These are phyloP conservation scores for Chalcosyrphus nemorum DNA, from an alignment of 2,888 invertebrate genomes.

Conservation along the genomic window DNA sequence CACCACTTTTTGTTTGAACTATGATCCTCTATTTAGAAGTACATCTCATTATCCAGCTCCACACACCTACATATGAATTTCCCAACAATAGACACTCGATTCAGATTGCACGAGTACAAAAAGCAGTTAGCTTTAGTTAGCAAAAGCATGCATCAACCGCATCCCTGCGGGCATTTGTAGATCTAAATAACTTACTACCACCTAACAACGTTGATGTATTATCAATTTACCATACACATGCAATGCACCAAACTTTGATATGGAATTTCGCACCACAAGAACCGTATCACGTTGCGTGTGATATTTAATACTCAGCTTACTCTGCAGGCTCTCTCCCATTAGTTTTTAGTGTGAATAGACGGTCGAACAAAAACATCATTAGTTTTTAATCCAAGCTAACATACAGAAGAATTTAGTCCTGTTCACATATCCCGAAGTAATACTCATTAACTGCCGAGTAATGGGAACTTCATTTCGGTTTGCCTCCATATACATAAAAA, in stretches of 20 bases:
- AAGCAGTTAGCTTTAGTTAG: too few relatives aligned
- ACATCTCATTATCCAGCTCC: too few relatives aligned
- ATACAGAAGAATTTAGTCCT: neutral
- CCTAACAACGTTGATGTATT: conserved; percentile 2
- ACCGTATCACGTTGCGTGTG: conserved; percentile 4
- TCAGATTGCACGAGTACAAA: neutral
- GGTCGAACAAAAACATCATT: neutral
- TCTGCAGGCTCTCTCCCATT: neutral
- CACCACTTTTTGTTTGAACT: too few relatives aligned
- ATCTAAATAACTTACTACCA: conserved; percentile 13
- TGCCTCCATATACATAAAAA: neutral
- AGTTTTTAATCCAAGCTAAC: neutral
- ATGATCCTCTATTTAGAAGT: neutral
- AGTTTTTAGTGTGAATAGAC: neutral
- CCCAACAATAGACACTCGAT: neutral
- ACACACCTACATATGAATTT: neutral
- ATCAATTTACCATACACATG: neutral
- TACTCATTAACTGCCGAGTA: conserved; percentile 11
- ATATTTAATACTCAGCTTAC: conserved; percentile 2
- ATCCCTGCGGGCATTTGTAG: neutral
- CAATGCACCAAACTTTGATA: neutral
- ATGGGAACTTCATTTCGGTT: neutral
- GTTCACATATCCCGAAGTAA: neutral
- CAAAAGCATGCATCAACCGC: neutral
- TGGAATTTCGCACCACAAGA: conserved; percentile 1